Percentiles rank a stretch among this genome's conserved stretches.
phyloP scores from a whole-genome alignment of 2,113 vertebrate species.

The Charina bottae region DNA sequence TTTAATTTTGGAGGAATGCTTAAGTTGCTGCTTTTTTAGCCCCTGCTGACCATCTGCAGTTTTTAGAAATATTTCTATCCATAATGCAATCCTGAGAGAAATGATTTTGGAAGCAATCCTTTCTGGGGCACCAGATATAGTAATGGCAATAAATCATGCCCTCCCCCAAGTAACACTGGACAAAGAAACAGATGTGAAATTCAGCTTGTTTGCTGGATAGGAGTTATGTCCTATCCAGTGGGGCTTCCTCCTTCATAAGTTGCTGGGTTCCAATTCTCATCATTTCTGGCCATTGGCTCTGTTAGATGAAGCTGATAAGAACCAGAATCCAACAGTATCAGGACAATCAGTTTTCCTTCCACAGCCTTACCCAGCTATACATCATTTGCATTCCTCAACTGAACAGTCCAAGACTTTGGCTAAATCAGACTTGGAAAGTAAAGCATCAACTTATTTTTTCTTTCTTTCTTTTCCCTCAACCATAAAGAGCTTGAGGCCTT shows the following conservation, averaged over 20 bases:
- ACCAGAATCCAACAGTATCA: not conserved
- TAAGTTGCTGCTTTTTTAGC: not conserved
- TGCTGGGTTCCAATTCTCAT: not conserved
- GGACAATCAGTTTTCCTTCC: not conserved
- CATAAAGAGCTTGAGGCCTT: not conserved
- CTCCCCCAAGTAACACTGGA: not conserved
- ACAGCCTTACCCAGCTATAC: not conserved
- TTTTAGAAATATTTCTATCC: not conserved
- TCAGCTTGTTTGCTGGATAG: not conserved
- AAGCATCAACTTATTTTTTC: not conserved
- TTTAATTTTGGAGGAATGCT: not conserved
- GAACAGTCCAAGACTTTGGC: not conserved
- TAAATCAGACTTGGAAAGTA: constrained; percentile 3
- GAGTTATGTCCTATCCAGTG: not conserved
- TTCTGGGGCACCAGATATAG: not conserved
- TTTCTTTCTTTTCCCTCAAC: too few relatives aligned
- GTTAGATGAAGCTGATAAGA: not conserved
- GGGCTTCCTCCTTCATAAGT: not conserved
- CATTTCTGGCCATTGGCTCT: not conserved
- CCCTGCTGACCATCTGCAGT: not conserved
- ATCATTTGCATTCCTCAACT: not conserved
- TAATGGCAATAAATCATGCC: not conserved
- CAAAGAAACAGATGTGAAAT: not conserved
- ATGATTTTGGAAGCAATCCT: not conserved
- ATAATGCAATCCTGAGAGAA: not conserved